A percentile compares a stretch with the other conserved stretches of the same genome.
Conservation (phyloP, 2,888 invertebrate species). For the Trachelus iudaicus region DNA sequence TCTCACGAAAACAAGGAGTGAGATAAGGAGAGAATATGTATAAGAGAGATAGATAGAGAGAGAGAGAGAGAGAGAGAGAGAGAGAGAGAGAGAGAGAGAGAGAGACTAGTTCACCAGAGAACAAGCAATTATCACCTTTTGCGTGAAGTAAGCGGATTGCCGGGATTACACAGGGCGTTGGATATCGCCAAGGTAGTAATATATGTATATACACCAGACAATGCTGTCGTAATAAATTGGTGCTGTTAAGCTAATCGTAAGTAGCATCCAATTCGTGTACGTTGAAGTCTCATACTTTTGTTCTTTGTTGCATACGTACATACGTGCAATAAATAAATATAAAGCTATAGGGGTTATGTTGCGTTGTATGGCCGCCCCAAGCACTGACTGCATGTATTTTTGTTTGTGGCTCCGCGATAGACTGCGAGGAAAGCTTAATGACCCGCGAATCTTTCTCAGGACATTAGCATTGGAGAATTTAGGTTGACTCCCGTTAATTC, state of each 20-base stretch:
- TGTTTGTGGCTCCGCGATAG: not conserved
- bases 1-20: not conserved
- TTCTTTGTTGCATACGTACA: not conserved
- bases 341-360: not conserved
- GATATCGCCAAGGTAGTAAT: not conserved
- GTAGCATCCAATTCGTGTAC: not conserved
- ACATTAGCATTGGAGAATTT: not conserved
- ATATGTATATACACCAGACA: not conserved
- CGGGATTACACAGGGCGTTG: not conserved
- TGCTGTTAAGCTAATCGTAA: not conserved
- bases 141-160: not conserved
- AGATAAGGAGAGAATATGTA: not conserved
- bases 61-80: no score
- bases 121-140: not conserved
- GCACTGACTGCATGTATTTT: not conserved
- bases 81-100: no score
- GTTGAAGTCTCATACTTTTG: not conserved
- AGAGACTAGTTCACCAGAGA: conserved; percentile 6
- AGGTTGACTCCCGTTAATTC: not conserved
- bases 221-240: not conserved
- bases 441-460: not conserved
- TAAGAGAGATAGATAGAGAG: conserved; percentile 5
- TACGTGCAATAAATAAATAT: not conserved
- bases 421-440: no score
- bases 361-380: not conserved